Conservation (phyloP, 2,888 invertebrate genomes). For the Lasioglossum calceatum region DNA sequence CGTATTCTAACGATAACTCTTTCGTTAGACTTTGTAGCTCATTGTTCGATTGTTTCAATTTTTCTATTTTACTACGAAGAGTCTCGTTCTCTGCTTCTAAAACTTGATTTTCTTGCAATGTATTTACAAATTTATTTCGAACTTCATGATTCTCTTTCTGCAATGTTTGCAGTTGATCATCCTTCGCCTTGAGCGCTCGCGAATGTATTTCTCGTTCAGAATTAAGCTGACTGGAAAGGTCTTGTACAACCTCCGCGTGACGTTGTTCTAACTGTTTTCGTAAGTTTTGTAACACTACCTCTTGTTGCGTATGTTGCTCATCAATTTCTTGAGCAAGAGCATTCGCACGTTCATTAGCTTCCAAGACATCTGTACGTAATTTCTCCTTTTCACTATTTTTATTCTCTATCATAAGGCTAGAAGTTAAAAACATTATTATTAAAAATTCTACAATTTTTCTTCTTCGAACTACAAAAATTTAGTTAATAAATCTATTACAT, state of each 20-base stretch:
- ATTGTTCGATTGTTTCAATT: constrained; percentile 85
- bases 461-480: constrained; percentile 7
- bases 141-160: constrained; percentile 89
- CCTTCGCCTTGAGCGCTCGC: constrained; percentile 87
- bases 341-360: constrained; percentile 93
- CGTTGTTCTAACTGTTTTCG: constrained; percentile 90
- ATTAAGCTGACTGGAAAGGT: constrained; percentile 88
- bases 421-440: constrained; percentile 13
- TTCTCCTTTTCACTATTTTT: constrained; percentile 92
- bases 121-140: constrained; percentile 87
- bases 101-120: constrained; percentile 88
- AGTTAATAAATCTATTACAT: constrained; percentile 72
- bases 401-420: constrained; percentile 87
- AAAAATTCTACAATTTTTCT: neutral
- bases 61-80: constrained; percentile 87
- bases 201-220: constrained; percentile 91
- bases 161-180: constrained; percentile 87
- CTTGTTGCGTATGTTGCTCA: constrained; percentile 93
- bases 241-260: constrained; percentile 91
- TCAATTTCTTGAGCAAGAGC: constrained; percentile 96
- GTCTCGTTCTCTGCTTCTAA: constrained; percentile 88
- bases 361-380: constrained; percentile 90
- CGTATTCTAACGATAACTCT: constrained; percentile 78
- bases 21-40: constrained; percentile 85
- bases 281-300: constrained; percentile 89